Evolutionary conservation across 2,797 vertebrate genomes (phyloP).

Genomic region (Xenentodon cancila): DNA sequence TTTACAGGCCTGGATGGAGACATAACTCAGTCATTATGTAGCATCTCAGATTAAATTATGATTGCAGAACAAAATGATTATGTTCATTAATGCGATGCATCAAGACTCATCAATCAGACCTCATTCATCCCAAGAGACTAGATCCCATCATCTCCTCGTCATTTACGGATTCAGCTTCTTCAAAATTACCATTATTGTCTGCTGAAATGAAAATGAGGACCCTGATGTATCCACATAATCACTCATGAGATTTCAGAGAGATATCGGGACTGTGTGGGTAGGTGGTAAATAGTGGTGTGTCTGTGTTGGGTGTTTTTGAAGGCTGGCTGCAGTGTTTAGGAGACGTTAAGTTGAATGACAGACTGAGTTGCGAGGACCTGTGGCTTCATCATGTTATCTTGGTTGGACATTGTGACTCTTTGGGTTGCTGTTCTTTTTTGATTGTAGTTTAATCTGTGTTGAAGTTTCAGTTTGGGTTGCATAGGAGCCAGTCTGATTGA

Average conservation of each 20-base stretch:
- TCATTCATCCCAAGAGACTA: constrained; percentile 42
- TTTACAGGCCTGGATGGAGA: constrained; percentile 4
- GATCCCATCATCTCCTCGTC: constrained; percentile 39
- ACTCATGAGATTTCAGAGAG: constrained; percentile 18
- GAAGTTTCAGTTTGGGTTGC: constrained; percentile 14
- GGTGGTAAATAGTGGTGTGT: background rate
- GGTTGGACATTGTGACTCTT: constrained; percentile 11
- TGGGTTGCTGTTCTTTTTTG: constrained; percentile 29
- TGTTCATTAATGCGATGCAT: constrained; percentile 35
- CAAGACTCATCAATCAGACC: constrained; percentile 33
- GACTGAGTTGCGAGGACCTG: constrained; percentile 10
- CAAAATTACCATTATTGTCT: constrained; percentile 58
- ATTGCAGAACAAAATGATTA: constrained; percentile 39
- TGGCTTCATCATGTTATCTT: background rate
- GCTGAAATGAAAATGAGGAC: constrained; percentile 29
- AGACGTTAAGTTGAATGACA: constrained; percentile 14
- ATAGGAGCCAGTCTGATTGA: background rate
- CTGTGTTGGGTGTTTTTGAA: constrained; percentile 13
- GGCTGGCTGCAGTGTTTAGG: background rate
- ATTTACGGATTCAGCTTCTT: constrained; percentile 31
- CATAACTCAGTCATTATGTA: constrained; percentile 24
- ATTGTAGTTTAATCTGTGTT: constrained; percentile 15
- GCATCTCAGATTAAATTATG: constrained; percentile 27
- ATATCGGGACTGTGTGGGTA: constrained; percentile 3
- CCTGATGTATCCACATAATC: constrained; percentile 44